These are phyloP conservation scores for Peromyscus nudipes DNA, from an alignment of 2,797 vertebrate genomes.

Conservation along the genomic window DNA sequence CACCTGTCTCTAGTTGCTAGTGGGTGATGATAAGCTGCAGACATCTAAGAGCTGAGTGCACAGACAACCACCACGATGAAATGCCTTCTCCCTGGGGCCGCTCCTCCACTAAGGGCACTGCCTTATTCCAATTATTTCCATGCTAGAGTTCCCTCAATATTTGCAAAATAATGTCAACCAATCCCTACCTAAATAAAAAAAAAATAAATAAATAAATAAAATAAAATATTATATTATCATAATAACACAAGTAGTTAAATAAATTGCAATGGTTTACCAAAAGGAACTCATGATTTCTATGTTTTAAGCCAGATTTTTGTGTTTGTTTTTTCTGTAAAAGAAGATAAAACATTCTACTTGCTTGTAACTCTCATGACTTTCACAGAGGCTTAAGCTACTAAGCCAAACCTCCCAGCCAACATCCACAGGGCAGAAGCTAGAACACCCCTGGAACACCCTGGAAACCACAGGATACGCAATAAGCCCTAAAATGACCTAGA, in stretches of 20 bases:
- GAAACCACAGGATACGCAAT: neutral
- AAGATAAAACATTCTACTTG: neutral
- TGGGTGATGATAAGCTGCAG: neutral
- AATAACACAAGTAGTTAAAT: neutral
- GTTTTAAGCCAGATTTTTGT: neutral
- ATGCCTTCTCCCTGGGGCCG: neutral
- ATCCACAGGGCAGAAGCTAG: neutral
- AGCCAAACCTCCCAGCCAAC: neutral
- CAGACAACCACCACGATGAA: neutral
- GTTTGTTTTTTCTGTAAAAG: neutral
- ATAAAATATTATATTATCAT: neutral
- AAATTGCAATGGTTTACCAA: neutral
- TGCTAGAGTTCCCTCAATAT: neutral
- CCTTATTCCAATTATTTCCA: conserved; percentile 57
- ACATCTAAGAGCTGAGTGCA: neutral
- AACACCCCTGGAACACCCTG: neutral
- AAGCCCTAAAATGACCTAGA: neutral
- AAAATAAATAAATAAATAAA: too few relatives aligned
- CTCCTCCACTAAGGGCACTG: neutral
- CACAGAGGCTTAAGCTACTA: neutral
- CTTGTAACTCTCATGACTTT: neutral
- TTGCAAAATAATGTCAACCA: conserved; percentile 44
- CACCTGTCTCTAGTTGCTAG: conserved; percentile 26
- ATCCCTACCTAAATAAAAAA: neutral
- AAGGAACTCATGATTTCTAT: neutral